These are phyloP conservation scores for Cartodere bifasciata DNA, from an alignment of 2,888 invertebrate genomes.

Conservation along the genomic window DNA sequence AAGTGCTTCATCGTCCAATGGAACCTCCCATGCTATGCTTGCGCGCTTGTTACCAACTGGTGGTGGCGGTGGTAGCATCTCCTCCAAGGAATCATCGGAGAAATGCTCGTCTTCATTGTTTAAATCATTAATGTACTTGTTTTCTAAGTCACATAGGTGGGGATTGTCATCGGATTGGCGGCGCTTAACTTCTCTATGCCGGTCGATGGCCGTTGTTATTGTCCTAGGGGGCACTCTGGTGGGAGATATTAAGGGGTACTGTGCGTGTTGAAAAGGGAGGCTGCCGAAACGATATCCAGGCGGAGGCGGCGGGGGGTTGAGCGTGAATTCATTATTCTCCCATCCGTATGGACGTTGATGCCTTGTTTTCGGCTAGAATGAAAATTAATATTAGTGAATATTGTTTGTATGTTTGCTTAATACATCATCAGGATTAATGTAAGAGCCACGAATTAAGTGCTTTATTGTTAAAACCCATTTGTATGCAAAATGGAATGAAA, in stretches of 20 bases:
- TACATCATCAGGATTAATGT: too few relatives aligned
- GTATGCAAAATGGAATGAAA: too few relatives aligned
- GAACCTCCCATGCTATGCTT: slow-evolving; percentile 81
- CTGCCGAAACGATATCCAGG: slow-evolving; percentile 54
- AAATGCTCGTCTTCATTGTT: slow-evolving; percentile 50
- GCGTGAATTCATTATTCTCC: slow-evolving; percentile 41
- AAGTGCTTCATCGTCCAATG: slow-evolving; percentile 56
- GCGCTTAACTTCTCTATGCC: slow-evolving; percentile 65
- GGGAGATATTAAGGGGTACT: slow-evolving; percentile 43
- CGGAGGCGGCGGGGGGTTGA: slow-evolving; percentile 44
- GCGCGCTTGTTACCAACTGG: slow-evolving; percentile 51
- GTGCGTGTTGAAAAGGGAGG: slow-evolving; percentile 51
- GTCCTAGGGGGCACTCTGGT: slow-evolving; percentile 48
- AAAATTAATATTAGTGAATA: too few relatives aligned
- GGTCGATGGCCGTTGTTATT: slow-evolving; percentile 55
- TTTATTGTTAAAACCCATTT: too few relatives aligned
- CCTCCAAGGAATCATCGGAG: slow-evolving; percentile 76
- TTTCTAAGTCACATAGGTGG: slow-evolving; percentile 31
- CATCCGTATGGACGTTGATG: slow-evolving; percentile 65
- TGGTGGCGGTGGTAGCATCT: slow-evolving; percentile 54
- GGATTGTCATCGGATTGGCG: slow-evolving; percentile 32
- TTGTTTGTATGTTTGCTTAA: too few relatives aligned
- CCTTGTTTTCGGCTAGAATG: slow-evolving; percentile 57
- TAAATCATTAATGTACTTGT: slow-evolving; percentile 25
- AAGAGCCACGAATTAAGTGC: too few relatives aligned